These are phyloP conservation scores for Micromys minutus DNA, from an alignment of 2,113 vertebrate genomes.

Conservation along the genomic window DNA sequence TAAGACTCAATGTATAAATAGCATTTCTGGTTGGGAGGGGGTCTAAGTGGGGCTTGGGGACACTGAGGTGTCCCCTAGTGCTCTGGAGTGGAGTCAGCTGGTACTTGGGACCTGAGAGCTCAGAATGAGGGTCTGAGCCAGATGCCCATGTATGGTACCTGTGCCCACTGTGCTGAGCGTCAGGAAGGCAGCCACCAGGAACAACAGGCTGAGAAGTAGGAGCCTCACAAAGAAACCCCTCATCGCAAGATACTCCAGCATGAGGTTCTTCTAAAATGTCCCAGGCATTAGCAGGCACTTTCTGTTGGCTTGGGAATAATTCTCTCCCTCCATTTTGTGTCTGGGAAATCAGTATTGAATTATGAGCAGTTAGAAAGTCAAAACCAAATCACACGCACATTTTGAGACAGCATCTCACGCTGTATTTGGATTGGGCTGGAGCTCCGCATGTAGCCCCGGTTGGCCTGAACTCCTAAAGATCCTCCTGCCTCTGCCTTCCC, in stretches of 20 bases:
- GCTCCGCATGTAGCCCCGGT: not conserved
- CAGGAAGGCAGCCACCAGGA: not conserved
- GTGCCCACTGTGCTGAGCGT: not conserved
- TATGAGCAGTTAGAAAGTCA: constrained; percentile 30
- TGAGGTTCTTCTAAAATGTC: constrained; percentile 63
- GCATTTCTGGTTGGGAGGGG: constrained; percentile 30
- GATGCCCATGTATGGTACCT: not conserved
- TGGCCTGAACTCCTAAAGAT: not conserved
- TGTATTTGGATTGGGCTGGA: not conserved
- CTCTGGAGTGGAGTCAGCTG: not conserved
- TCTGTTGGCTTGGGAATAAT: not conserved
- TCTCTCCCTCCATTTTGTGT: constrained; percentile 29
- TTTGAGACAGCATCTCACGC: not conserved
- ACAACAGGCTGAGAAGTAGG: constrained; percentile 56
- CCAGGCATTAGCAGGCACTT: constrained; percentile 49
- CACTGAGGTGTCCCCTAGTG: not conserved
- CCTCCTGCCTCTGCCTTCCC: not conserved
- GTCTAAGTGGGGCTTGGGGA: not conserved
- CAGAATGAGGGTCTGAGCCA: not conserved
- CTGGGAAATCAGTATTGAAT: constrained; percentile 16
- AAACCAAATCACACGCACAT: constrained; percentile 56
- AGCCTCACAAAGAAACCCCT: constrained; percentile 63
- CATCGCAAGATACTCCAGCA: constrained; percentile 62
- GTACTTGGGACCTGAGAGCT: not conserved
- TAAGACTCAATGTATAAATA: not conserved